phyloP scores from a whole-genome alignment of 2,888 invertebrate species.

The Anthoptus insignis region DNA sequence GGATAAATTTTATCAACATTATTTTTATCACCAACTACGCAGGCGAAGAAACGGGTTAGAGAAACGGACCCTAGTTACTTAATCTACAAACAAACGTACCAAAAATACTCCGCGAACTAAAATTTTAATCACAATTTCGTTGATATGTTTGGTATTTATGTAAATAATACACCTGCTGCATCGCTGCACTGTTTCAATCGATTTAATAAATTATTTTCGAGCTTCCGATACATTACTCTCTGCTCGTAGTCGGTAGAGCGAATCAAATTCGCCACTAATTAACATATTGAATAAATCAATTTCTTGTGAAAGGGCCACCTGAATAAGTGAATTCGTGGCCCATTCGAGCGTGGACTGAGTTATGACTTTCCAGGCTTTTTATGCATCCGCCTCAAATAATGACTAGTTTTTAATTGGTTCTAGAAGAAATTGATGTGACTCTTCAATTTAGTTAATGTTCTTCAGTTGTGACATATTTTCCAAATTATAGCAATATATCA shows the following conservation, averaged over 20 bases:
- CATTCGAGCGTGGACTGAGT: conserved; percentile 19
- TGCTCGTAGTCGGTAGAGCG: conserved; percentile 50
- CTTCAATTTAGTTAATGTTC: too few relatives aligned
- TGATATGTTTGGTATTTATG: conserved; percentile 52
- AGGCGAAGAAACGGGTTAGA: too few relatives aligned
- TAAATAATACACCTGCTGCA: conserved; percentile 45
- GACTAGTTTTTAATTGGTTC: not conserved
- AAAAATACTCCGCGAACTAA: conserved; percentile 39
- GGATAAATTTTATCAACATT: too few relatives aligned
- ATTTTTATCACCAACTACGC: too few relatives aligned
- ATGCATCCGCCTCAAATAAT: not conserved
- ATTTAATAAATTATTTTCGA: conserved; percentile 53
- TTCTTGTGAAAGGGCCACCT: conserved; percentile 55
- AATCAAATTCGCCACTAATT: conserved; percentile 58
- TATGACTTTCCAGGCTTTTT: conserved; percentile 15
- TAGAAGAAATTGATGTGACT: too few relatives aligned
- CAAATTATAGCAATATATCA: too few relatives aligned
- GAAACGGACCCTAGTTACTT: too few relatives aligned
- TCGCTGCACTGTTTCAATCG: conserved; percentile 52
- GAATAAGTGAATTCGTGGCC: conserved; percentile 45
- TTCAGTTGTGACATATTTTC: too few relatives aligned
- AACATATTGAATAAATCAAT: conserved; percentile 61
- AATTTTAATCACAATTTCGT: conserved; percentile 48
- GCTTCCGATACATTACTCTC: conserved; percentile 52
- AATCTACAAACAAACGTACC: conserved; percentile 32